Percentiles rank a stretch among this genome's conserved stretches.
Conservation (phyloP, 2,797 vertebrate genomes). For the Sebastes elongatus region DNA sequence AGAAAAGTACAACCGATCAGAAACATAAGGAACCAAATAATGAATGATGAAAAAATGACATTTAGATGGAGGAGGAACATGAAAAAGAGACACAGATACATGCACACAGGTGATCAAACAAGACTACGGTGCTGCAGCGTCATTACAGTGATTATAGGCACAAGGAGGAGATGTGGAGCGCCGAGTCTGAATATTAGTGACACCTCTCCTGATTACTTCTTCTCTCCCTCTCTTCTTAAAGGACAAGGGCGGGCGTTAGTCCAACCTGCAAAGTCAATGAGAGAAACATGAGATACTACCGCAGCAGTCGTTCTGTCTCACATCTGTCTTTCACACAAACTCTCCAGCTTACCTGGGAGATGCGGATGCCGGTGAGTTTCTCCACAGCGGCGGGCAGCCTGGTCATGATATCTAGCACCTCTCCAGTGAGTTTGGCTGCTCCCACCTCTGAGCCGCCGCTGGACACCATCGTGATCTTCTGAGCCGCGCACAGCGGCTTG, state of each 20-base stretch:
- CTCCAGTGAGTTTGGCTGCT: conserved; percentile 88
- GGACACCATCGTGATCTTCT: conserved; percentile 92
- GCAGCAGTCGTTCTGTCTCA: neutral
- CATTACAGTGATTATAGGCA: conserved; percentile 46
- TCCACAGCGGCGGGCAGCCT: conserved; percentile 85
- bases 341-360: conserved; percentile 83
- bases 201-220: neutral
- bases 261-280: conserved; percentile 51
- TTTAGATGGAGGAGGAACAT: neutral
- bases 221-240: conserved; percentile 44
- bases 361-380: conserved; percentile 89
- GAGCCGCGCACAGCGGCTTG: conserved; percentile 82
- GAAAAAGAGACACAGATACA: conserved; percentile 33
- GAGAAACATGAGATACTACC: neutral
- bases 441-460: conserved; percentile 88
- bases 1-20: neutral
- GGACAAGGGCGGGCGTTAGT: conserved; percentile 41
- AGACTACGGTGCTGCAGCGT: conserved; percentile 13
- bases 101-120: conserved; percentile 24
- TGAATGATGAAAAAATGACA: neutral
- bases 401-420: conserved; percentile 91
- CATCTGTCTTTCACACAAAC: neutral
- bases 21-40: neutral
- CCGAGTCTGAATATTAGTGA: conserved; percentile 2
- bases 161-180: conserved; percentile 17